Evolutionary conservation across 2,797 vertebrate species (phyloP), one percentile per base, ranked within the genome.

Genomic region (Eurystomus glaucurus): DNA sequence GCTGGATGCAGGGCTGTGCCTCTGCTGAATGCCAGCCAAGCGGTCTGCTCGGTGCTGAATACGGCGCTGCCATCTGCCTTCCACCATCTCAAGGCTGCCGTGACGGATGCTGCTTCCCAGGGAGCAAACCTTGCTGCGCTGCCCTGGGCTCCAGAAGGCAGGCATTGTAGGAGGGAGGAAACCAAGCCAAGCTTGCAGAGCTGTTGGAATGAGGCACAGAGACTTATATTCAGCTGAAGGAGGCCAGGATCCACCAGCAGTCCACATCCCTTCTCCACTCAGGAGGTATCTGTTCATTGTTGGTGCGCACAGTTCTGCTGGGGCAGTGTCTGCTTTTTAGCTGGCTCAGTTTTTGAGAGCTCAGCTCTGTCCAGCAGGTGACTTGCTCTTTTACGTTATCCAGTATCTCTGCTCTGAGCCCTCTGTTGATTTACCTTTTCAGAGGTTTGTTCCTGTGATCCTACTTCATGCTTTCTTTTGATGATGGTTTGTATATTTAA

Each of bases 1-100:
- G 52, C 28, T 85, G 66, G 46, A 2, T 2, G 69, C 60, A 41
- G 57, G 26, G 52, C 25, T 0, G 0, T 33, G 43, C 29, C 25
- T 25, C 61, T 29, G 29, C 72, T n/a, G 77, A 62, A 77, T 4
- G 6, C 60, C 35, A 25, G 45, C 64, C n/a, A 39, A 51, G 74
- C 6, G 1, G 3, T 7, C 54, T 0, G 0, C 41, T 62, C 5
- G 2, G 14, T 10, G 1, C 31, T 1, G 10, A 52, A 35, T 10
- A 7, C 1, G 1, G 37, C 35, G 21, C 35, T 20, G 50, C 71
- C 75, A 14, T 54, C 61, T 81, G 48, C 77, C 51, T 89, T 20
- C 69, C 45, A 31, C 50, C 43, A 25, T 16, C 39, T 78, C 57
- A 21, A 61, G 57, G 8, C 39, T 35, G 19, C 37, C 4, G 4